These are phyloP conservation scores for Plagiodera versicolora DNA, from an alignment of 2,888 invertebrate genomes.

Conservation along the genomic window DNA sequence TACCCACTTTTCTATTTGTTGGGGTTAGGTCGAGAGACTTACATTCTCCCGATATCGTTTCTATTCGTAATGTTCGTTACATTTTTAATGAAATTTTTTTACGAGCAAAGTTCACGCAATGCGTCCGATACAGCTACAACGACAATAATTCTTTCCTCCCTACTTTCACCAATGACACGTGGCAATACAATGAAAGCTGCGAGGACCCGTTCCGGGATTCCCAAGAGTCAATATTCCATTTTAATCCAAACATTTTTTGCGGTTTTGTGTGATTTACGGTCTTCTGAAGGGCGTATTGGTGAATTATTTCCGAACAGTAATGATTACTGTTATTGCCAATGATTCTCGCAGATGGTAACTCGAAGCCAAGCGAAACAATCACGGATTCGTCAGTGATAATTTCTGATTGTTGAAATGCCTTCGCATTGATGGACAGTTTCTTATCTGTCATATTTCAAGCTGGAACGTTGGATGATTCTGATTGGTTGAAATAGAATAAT, in stretches of 20 bases:
- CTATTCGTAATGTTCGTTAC: not conserved
- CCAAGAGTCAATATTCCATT: conserved; percentile 9
- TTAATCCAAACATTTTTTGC: not conserved
- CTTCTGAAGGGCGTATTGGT: conserved; percentile 1
- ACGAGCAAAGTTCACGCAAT: not conserved
- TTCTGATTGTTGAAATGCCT: too few relatives aligned
- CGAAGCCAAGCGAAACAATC: too few relatives aligned
- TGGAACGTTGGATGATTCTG: too few relatives aligned
- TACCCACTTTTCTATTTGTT: too few relatives aligned
- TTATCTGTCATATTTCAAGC: too few relatives aligned
- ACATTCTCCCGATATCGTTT: not conserved
- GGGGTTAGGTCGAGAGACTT: too few relatives aligned
- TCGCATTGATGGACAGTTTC: too few relatives aligned
- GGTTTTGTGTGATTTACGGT: not conserved
- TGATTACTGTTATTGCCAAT: not conserved
- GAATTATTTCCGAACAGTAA: not conserved
- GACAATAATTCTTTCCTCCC: conserved; percentile 11
- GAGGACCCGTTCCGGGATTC: conserved; percentile 2
- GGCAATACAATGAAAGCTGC: not conserved
- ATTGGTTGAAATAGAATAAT: too few relatives aligned
- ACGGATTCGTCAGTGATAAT: too few relatives aligned
- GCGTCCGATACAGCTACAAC: not conserved
- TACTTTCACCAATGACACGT: conserved; percentile 1
- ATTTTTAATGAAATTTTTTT: not conserved
- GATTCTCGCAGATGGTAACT: not conserved